A percentile compares a stretch with the other conserved stretches of the same genome.
Conservation (phyloP, 2,797 vertebrate species). For the Melanotaenia nigrans region DNA sequence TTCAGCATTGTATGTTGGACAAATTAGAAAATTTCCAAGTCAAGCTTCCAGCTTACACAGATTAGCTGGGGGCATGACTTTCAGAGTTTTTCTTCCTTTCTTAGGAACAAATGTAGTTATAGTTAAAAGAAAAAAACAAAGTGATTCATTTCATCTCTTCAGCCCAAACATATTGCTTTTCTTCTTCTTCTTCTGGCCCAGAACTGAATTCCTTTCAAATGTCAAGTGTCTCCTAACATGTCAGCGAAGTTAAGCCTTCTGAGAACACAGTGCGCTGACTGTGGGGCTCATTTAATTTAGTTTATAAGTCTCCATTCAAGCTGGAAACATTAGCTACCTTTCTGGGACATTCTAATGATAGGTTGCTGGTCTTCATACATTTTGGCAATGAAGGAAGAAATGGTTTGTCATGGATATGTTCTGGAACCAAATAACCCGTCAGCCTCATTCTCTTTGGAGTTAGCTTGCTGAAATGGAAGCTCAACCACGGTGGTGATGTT, state of each 20-base stretch:
- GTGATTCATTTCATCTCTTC: background rate
- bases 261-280: slow-evolving; percentile 51
- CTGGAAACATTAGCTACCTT: slow-evolving; percentile 66
- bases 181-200: slow-evolving; percentile 23
- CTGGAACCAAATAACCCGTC: slow-evolving; percentile 35
- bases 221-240: slow-evolving; percentile 56
- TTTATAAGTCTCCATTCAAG: slow-evolving; percentile 38
- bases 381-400: slow-evolving; percentile 47
- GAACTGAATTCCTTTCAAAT: slow-evolving; percentile 52
- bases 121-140: background rate
- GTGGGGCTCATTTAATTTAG: slow-evolving; percentile 30
- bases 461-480: slow-evolving; percentile 17
- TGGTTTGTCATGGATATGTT: slow-evolving; percentile 49
- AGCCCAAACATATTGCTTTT: slow-evolving; percentile 5
- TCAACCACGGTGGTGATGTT: slow-evolving; percentile 20
- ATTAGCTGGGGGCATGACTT: background rate
- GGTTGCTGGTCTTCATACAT: slow-evolving; percentile 45
- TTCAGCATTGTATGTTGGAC: background rate
- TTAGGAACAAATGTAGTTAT: background rate
- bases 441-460: slow-evolving; percentile 7
- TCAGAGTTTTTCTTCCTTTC: background rate
- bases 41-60: background rate
- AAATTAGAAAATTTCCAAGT: background rate
- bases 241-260: slow-evolving; percentile 35
- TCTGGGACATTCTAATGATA: slow-evolving; percentile 64